phyloP scores from a whole-genome alignment of 2,888 invertebrate genomes.

The Agrotis ipsilon region DNA sequence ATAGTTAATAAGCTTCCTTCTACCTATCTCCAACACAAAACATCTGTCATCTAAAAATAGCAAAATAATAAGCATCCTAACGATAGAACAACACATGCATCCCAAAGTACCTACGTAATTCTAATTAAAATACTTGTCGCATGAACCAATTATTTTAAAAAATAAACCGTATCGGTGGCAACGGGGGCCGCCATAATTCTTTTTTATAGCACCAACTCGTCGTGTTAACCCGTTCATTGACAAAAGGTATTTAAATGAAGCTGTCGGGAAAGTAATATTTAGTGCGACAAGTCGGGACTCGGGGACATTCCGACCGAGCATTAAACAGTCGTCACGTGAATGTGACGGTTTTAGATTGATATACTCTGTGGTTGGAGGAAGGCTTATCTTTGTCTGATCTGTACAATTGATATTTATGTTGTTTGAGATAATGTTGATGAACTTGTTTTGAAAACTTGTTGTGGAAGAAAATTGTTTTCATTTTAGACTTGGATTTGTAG shows the following conservation, averaged over 20 bases:
- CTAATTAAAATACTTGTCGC: slow-evolving; percentile 88
- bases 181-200: slow-evolving; percentile 85
- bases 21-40: slow-evolving; percentile 16
- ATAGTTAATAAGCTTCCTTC: neutral
- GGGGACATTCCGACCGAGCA: slow-evolving; percentile 79
- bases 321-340: slow-evolving; percentile 79
- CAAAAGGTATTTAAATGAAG: slow-evolving; percentile 91
- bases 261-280: slow-evolving; percentile 89
- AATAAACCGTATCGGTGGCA: slow-evolving; percentile 81
- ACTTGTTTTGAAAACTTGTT: slow-evolving; percentile 3
- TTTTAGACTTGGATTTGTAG: neutral
- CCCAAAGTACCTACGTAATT: slow-evolving; percentile 63
- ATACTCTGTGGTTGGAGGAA: slow-evolving; percentile 44
- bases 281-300: slow-evolving; percentile 79
- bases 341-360: slow-evolving; percentile 72
- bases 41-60: slow-evolving; percentile 45
- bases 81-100: slow-evolving; percentile 56
- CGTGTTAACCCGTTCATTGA: slow-evolving; percentile 90
- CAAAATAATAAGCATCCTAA: slow-evolving; percentile 28
- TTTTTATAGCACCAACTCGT: slow-evolving; percentile 85
- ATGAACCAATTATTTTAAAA: slow-evolving; percentile 82
- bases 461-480: neutral
- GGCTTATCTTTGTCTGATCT: slow-evolving; percentile 57
- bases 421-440: slow-evolving; percentile 35
- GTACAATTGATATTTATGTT: slow-evolving; percentile 64